Percentiles rank a stretch among this genome's conserved stretches.
phyloP scores from a whole-genome alignment of 2,113 vertebrate species.

The Agapornis roseicollis region DNA sequence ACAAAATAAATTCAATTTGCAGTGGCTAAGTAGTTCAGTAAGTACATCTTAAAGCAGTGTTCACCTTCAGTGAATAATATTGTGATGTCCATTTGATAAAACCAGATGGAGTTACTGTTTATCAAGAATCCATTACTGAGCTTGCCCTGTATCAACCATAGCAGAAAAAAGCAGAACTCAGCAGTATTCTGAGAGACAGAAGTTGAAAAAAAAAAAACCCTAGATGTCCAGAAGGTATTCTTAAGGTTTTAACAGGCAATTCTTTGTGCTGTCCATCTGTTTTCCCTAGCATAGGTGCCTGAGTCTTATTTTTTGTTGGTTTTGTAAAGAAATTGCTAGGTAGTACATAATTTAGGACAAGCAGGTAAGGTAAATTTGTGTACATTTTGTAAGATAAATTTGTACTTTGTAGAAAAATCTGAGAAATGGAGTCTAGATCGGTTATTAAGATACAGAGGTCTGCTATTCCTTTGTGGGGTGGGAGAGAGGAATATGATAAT shows the following conservation, averaged over 20 bases:
- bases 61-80: neutral
- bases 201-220: neutral
- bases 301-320: neutral
- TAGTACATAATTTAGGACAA: neutral
- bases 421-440: neutral
- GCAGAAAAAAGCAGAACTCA: neutral
- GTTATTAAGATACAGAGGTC: neutral
- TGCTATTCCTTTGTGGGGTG: neutral
- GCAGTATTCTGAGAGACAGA: neutral
- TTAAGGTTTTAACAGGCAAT: neutral
- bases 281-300: neutral
- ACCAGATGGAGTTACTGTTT: neutral
- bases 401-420: neutral
- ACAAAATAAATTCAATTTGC: neutral
- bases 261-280: neutral
- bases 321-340: neutral
- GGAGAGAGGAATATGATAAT: neutral
- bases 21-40: neutral
- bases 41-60: neutral
- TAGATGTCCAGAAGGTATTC: rapidly evolving
- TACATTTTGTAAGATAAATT: neutral
- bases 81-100: neutral
- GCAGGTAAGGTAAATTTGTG: neutral
- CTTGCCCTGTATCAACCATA: neutral
- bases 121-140: neutral